Conservation (phyloP, 2,888 invertebrate species). For the Aleiodes leptofemur region DNA sequence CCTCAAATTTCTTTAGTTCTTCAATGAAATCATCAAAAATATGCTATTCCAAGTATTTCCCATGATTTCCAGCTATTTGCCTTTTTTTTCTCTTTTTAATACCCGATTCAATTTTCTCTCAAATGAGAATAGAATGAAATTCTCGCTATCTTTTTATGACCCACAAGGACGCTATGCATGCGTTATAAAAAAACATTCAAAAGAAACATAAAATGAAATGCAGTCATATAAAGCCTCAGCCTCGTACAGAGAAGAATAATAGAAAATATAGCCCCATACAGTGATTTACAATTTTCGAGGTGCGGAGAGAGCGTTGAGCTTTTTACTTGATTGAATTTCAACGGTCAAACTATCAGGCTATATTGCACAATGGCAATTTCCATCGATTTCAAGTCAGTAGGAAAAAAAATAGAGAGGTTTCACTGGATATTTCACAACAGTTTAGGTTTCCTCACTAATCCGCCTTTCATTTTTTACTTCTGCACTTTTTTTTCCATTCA, state of each 20-base stretch:
- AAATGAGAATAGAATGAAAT: too few species aligned
- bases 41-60: too few species aligned
- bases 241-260: conserved; percentile 37
- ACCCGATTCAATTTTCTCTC: too few species aligned
- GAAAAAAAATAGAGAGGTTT: conserved; percentile 1
- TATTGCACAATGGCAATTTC: conserved; percentile 42
- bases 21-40: too few species aligned
- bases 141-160: background rate
- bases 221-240: conserved; percentile 33
- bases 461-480: background rate
- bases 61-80: too few species aligned
- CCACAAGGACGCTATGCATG: conserved; percentile 9
- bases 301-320: conserved; percentile 19
- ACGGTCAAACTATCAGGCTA: conserved; percentile 45
- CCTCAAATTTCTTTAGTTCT: too few species aligned
- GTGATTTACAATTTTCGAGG: conserved; percentile 35
- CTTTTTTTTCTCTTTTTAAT: too few species aligned
- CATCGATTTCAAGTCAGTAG: conserved; percentile 42
- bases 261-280: conserved; percentile 48
- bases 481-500: background rate
- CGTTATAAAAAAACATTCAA: conserved; percentile 23
- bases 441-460: conserved; percentile 9
- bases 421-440: conserved; percentile 30
- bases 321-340: conserved; percentile 56
- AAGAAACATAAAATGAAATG: conserved; percentile 24